Percentiles rank a stretch among this genome's conserved stretches.
Conservation (phyloP, 2,113 vertebrate species). For the Psammodynastes pulverulentus region DNA sequence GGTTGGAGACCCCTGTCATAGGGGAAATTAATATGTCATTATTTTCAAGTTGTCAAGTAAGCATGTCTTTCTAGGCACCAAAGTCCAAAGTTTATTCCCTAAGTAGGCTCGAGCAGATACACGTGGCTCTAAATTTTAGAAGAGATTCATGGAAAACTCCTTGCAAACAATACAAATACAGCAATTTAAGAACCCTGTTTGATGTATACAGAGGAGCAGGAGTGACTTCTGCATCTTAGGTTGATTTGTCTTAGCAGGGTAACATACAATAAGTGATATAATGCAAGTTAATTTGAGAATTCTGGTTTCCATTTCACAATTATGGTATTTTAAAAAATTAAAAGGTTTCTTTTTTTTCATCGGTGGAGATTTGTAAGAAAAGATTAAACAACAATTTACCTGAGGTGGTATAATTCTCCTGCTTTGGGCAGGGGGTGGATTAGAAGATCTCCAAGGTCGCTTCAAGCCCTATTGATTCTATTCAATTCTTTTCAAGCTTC, state of each 20-base stretch:
- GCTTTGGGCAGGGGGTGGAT: neutral
- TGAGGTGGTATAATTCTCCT: neutral
- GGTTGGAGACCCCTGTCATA: too few species aligned
- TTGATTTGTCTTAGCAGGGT: neutral
- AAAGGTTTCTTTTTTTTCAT: neutral
- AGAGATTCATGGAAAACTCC: neutral
- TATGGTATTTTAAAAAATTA: too few species aligned
- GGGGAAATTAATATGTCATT: slow-evolving; percentile 19
- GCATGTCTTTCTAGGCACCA: neutral
- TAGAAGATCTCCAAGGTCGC: neutral
- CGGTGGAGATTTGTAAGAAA: neutral
- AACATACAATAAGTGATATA: neutral
- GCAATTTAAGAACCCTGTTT: neutral
- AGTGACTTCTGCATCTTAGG: neutral
- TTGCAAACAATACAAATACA: neutral
- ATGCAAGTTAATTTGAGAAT: neutral
- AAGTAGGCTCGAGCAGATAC: neutral
- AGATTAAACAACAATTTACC: neutral
- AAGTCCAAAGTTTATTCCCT: slow-evolving; percentile 10
- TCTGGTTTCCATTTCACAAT: neutral
- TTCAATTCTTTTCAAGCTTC: neutral
- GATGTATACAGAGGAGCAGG: neutral
- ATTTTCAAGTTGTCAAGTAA: neutral
- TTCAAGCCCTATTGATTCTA: neutral
- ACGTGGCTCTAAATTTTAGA: neutral